Conservation (phyloP, 1,140 invertebrate species). For the Thaumatotibia leucotreta region DNA sequence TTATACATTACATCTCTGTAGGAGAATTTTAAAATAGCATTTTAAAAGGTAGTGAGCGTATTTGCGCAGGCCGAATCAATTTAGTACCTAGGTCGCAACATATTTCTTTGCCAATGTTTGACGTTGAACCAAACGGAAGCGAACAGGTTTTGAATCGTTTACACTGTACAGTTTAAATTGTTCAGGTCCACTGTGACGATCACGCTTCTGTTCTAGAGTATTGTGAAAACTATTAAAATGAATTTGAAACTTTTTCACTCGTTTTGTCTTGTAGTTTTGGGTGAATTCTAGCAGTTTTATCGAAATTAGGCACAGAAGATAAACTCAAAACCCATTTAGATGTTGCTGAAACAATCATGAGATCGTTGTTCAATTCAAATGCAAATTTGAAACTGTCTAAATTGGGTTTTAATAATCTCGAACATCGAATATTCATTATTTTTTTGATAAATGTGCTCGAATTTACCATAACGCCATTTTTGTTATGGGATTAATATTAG, state of each 20-base stretch:
- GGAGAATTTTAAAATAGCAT: too few species aligned
- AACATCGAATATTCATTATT: too few species aligned
- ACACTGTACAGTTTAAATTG: conserved; percentile 10
- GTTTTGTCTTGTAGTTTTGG: conserved; percentile 61
- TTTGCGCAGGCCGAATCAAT: neutral
- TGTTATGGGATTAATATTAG: neutral
- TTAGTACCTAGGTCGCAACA: neutral
- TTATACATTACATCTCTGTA: too few species aligned
- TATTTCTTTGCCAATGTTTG: neutral
- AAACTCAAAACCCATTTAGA: neutral
- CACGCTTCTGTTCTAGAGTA: conserved; percentile 38
- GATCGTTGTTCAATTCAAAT: too few species aligned
- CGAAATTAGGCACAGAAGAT: neutral
- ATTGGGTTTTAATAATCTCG: too few species aligned
- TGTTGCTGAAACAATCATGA: too few species aligned
- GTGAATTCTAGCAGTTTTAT: neutral
- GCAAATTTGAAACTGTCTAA: too few species aligned
- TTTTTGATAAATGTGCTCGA: conserved; percentile 22
- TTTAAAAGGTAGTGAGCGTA: too few species aligned
- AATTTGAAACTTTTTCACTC: conserved; percentile 67
- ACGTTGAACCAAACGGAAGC: neutral
- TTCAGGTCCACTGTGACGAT: conserved; percentile 1
- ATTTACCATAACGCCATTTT: neutral
- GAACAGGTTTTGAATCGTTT: conserved; percentile 8
- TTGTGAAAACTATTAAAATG: conserved; percentile 71